A percentile compares a stretch with the other conserved stretches of the same genome.
Conservation (phyloP, 2,888 invertebrate genomes). For the Laspeyria flexula region DNA sequence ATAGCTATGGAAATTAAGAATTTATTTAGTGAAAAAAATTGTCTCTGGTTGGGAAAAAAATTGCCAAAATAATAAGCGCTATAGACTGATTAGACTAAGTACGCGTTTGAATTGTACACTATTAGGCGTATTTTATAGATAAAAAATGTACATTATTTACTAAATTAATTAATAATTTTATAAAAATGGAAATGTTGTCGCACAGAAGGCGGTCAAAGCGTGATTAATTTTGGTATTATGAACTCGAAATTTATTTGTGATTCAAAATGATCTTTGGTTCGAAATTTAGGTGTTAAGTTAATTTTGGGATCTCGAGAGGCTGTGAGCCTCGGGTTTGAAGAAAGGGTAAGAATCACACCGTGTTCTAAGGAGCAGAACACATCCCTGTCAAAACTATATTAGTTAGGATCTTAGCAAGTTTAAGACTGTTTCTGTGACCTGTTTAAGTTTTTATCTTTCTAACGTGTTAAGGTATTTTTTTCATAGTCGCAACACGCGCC, state of each 20-base stretch:
- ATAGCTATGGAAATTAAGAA: slow-evolving; percentile 61
- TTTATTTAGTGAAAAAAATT: slow-evolving; percentile 69
- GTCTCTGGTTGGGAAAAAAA: slow-evolving; percentile 60
- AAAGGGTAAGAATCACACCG: slow-evolving; percentile 74
- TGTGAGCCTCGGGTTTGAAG: slow-evolving; percentile 55
- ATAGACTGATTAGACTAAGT: slow-evolving; percentile 86
- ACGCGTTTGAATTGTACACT: slow-evolving; percentile 83
- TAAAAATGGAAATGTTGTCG: slow-evolving; percentile 50
- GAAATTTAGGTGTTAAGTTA: slow-evolving; percentile 72
- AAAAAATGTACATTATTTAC: slow-evolving; percentile 80
- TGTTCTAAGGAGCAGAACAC: slow-evolving; percentile 85
- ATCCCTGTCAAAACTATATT: slow-evolving; percentile 83
- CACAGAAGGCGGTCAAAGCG: slow-evolving; percentile 70
- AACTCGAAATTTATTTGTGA: slow-evolving; percentile 74
- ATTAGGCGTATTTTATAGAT: slow-evolving; percentile 84
- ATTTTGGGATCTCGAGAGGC: slow-evolving; percentile 73
- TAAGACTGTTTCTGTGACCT: slow-evolving; percentile 87
- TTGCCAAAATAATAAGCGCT: slow-evolving; percentile 85
- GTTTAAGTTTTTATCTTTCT: slow-evolving; percentile 84
- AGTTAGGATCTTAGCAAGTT: slow-evolving; percentile 85
- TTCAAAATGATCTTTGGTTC: slow-evolving; percentile 73
- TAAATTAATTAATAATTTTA: slow-evolving; percentile 76
- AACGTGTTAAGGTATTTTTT: slow-evolving; percentile 73
- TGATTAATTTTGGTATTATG: slow-evolving; percentile 67
- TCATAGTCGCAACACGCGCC: slow-evolving; percentile 49